phyloP scores from a whole-genome alignment of 2,888 invertebrate genomes.

The Baccha elongata region DNA sequence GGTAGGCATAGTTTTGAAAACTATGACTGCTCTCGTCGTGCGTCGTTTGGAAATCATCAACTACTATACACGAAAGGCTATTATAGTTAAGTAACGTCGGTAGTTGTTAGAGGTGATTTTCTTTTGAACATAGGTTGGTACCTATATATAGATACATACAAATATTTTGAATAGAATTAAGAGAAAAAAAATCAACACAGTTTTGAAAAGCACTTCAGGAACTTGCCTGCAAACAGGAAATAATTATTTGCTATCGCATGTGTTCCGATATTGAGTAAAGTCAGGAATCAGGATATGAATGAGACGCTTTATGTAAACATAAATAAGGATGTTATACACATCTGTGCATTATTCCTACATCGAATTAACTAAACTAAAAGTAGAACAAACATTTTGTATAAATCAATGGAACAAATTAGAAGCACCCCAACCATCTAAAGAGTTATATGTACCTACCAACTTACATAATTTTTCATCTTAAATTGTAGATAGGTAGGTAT shows the following conservation, averaged over 20 bases:
- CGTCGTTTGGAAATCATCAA: conserved; percentile 57
- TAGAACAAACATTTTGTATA: too few species aligned
- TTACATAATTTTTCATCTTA: too few species aligned
- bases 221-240: conserved; percentile 52
- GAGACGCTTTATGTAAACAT: conserved; percentile 50
- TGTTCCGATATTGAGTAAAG: conserved; percentile 32
- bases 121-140: too few species aligned
- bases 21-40: conserved; percentile 26
- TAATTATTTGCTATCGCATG: conserved; percentile 71
- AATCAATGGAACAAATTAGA: too few species aligned
- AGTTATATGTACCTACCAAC: too few species aligned
- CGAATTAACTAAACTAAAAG: too few species aligned
- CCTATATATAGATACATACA: too few species aligned
- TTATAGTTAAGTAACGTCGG: conserved; percentile 67
- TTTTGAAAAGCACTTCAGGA: conserved; percentile 43
- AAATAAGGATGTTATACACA: conserved; percentile 4
- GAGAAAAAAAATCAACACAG: conserved; percentile 35
- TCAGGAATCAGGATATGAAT: conserved; percentile 48
- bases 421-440: too few species aligned
- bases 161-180: conserved; percentile 7
- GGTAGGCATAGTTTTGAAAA: conserved; percentile 40
- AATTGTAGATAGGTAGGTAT: too few species aligned
- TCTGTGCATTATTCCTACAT: too few species aligned
- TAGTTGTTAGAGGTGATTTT: conserved; percentile 69
- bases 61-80: conserved; percentile 62